Percentiles rank a stretch among this genome's conserved stretches.
These are phyloP conservation scores for Micromys minutus DNA, from an alignment of 2,113 vertebrate genomes.

Conservation along the genomic window DNA sequence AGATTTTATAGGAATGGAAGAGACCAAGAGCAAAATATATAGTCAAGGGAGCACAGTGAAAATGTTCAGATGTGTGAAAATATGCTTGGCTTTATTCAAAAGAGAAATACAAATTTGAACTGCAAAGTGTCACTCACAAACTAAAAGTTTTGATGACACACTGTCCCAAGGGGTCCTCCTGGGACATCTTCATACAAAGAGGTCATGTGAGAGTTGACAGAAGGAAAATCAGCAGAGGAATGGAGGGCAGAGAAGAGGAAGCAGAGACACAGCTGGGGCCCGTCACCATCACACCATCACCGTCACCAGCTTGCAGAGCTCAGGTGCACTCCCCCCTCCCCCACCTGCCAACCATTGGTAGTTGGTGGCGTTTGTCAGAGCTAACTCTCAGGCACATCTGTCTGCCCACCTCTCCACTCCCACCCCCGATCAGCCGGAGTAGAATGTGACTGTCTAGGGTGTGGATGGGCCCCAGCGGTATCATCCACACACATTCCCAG, in stretches of 20 bases:
- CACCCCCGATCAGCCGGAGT: background rate
- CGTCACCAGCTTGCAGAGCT: background rate
- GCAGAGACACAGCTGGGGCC: too few species aligned
- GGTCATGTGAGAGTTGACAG: background rate
- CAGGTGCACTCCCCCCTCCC: too few species aligned
- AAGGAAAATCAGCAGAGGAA: background rate
- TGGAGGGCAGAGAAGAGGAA: background rate
- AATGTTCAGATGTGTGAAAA: background rate
- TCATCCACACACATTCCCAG: background rate
- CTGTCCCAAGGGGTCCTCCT: background rate
- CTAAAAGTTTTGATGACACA: background rate
- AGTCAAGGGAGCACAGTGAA: background rate
- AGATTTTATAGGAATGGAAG: background rate
- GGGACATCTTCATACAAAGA: background rate
- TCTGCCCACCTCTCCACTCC: background rate
- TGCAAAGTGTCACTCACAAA: background rate
- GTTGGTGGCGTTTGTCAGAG: background rate
- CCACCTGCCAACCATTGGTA: background rate
- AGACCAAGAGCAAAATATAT: background rate
- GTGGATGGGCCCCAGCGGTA: fast-evolving
- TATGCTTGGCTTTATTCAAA: background rate
- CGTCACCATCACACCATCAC: too few species aligned
- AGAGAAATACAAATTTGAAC: background rate
- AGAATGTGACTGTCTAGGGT: background rate
- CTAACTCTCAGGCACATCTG: background rate